Evolutionary conservation across 2,113 vertebrate genomes (phyloP).

Genomic region (human (Homo sapiens)): DNA sequence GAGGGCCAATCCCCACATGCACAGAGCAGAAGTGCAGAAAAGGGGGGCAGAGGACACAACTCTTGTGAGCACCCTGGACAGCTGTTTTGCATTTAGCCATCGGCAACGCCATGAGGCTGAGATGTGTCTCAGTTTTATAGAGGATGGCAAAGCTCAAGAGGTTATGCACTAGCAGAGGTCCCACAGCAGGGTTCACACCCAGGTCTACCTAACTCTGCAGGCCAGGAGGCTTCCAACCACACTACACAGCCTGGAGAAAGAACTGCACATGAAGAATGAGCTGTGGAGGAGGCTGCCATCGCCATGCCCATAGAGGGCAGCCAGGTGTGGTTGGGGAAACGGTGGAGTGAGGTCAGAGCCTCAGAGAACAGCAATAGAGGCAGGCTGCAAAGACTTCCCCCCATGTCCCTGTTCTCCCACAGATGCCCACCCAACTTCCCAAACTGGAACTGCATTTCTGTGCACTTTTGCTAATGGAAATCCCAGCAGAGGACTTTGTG

Average conservation of each 20-base stretch:
- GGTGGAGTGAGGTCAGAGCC: rapidly evolving
- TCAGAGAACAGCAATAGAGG: background rate
- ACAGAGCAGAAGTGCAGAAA: background rate
- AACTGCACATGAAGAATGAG: too few relatives aligned
- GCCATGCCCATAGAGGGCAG: background rate
- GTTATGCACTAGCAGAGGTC: background rate
- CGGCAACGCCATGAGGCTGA: background rate
- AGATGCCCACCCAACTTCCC: rapidly evolving
- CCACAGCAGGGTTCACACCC: background rate
- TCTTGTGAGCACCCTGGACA: background rate
- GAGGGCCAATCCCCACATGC: rapidly evolving
- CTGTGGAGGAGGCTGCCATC: too few relatives aligned
- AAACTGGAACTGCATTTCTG: background rate
- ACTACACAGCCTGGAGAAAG: background rate
- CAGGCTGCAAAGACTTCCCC: background rate
- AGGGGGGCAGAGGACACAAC: background rate
- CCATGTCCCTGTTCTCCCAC: background rate
- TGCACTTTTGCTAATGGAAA: background rate
- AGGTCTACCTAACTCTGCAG: background rate
- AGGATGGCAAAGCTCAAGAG: background rate
- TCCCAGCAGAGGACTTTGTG: background rate
- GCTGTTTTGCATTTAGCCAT: too few relatives aligned
- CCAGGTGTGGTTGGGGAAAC: background rate
- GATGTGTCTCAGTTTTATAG: background rate
- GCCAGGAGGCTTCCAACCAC: too few relatives aligned